These are phyloP conservation scores for Drosophila paramelanica DNA, from an alignment of 2,888 invertebrate species.

Conservation along the genomic window DNA sequence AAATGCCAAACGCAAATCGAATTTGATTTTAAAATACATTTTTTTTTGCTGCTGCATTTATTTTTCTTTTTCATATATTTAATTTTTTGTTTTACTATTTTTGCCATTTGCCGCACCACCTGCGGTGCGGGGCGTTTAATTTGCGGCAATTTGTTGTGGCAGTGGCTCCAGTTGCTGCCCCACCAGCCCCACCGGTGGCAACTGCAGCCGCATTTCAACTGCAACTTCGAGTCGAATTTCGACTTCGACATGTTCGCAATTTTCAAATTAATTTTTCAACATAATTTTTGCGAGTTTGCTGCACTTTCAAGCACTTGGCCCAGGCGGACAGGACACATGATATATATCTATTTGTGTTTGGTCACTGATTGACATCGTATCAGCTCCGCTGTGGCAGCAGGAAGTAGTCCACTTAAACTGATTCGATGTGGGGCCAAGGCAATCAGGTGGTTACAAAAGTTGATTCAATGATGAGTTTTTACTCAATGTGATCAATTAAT, in stretches of 20 bases:
- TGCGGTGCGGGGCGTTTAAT: constrained; percentile 63
- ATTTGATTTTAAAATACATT: constrained; percentile 54
- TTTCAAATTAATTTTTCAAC: constrained; percentile 43
- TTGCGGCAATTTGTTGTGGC: constrained; percentile 67
- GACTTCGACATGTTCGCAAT: constrained; percentile 45
- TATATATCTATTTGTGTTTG: constrained; percentile 14
- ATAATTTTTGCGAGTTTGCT: constrained; percentile 24
- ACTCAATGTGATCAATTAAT: not conserved
- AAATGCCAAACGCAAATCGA: constrained; percentile 60
- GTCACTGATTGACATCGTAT: constrained; percentile 14
- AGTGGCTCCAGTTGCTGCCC: constrained; percentile 19
- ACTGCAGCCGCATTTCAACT: constrained; percentile 14
- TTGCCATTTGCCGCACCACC: constrained; percentile 56
- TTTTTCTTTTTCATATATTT: constrained; percentile 1
- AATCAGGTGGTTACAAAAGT: not conserved
- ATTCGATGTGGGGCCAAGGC: not conserved
- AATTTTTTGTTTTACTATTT: not conserved
- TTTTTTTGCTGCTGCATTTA: constrained; percentile 22
- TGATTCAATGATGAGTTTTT: not conserved
- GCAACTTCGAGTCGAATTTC: constrained; percentile 17
- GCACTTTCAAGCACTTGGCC: constrained; percentile 22
- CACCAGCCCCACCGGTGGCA: constrained; percentile 9
- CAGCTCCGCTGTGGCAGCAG: constrained; percentile 10
- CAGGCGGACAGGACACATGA: constrained; percentile 30
- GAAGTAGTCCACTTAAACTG: constrained; percentile 2